Base-by-base conservation (phyloP, 30 jellyfish, hydroid and myxozoan genomes). In the Calvadosia cruxmelitensis region DNA sequence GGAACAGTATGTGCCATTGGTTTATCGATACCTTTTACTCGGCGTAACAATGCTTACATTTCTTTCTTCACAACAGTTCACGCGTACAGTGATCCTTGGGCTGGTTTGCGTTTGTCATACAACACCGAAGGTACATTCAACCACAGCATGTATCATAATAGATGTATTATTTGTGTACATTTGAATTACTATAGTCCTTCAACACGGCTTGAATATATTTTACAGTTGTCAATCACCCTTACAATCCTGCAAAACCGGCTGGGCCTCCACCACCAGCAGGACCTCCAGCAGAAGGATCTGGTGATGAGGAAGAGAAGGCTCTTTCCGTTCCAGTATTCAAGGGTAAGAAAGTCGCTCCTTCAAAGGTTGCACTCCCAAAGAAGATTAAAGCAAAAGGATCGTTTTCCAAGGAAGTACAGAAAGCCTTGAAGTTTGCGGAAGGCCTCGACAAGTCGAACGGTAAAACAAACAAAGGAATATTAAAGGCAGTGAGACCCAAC, bases 91-190 rank as follows among this genome's bases (percentile, higher is more conserved):
- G 57, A 42, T 42, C 57, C 57, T 42, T 42, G 57, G 57, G 57
- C 57, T 42, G 57, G 57, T 20, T 20, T 42, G 10, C 57, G 57
- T 42, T 20, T 42, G 15, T 42, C 57, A 42, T 42, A 42, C 57
- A 42, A 42, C 20, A 42, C 57, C 57, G 57, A 42, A 42, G 57
- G 57, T 42, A 42, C n/a, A n/a, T n/a, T n/a, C n/a, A n/a, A n/a
- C n/a, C n/a, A n/a, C n/a, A n/a, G n/a, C n/a, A n/a, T n/a, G n/a
- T n/a, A n/a, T n/a, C n/a, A n/a, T n/a, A n/a, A n/a, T n/a, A n/a
- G n/a, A n/a, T n/a, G n/a, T n/a, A n/a, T n/a, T n/a, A n/a, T n/a
- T n/a, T n/a, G n/a, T n/a, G n/a, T n/a, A n/a, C n/a, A n/a, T n/a
- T n/a, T n/a, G n/a, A n/a, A n/a, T n/a, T n/a, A n/a, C n/a, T n/a